phyloP scores from a whole-genome alignment of 2,797 vertebrate genomes.

The Sebastes steindachneri region DNA sequence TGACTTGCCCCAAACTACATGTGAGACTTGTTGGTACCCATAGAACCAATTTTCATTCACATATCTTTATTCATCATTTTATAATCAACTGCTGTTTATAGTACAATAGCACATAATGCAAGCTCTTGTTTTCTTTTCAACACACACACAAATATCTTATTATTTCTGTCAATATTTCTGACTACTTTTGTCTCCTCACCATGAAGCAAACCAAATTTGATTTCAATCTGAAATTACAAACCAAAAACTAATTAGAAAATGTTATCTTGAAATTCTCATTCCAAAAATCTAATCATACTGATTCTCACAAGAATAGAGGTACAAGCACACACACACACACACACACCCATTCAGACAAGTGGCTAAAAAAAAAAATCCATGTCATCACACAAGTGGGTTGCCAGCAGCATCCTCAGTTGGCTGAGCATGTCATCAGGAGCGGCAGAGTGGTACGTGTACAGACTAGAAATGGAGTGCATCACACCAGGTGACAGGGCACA shows the following conservation, averaged over 20 bases:
- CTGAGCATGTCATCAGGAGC: conserved; percentile 24
- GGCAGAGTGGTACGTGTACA: background rate
- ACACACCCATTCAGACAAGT: background rate
- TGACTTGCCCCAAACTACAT: too few species aligned
- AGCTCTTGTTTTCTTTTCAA: background rate
- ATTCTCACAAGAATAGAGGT: background rate
- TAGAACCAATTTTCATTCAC: too few species aligned
- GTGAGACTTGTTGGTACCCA: too few species aligned
- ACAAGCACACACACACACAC: background rate
- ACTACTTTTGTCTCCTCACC: background rate
- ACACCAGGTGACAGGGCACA: conserved; percentile 17
- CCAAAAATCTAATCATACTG: background rate
- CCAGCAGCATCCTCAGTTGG: background rate
- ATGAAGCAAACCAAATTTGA: background rate
- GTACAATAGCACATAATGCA: background rate
- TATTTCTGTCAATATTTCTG: background rate
- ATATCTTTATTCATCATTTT: conserved; percentile 21
- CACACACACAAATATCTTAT: background rate
- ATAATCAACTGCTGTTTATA: conserved; percentile 26
- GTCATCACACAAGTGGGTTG: background rate
- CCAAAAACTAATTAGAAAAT: background rate
- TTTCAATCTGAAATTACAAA: background rate
- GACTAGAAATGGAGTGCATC: conserved; percentile 23
- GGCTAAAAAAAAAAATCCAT: background rate
- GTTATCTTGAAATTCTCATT: background rate